A percentile compares a stretch with the other conserved stretches of the same genome.
These are phyloP conservation scores for Zaprionus inermis DNA, from an alignment of 1,140 invertebrate genomes.

Conservation along the genomic window DNA sequence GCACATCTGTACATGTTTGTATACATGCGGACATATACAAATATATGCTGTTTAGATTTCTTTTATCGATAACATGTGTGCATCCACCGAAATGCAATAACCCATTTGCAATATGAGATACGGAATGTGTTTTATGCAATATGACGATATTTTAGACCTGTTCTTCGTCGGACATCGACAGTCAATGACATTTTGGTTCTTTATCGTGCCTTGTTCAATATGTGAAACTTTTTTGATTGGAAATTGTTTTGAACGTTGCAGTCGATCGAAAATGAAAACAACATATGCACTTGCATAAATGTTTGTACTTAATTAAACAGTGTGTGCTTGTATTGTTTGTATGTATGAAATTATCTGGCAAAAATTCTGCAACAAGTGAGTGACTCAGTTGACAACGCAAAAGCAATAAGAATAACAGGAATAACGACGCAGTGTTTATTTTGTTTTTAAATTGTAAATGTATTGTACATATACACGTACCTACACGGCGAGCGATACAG, in stretches of 20 bases:
- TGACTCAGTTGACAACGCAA: conserved; percentile 61
- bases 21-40: neutral
- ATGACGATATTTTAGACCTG: neutral
- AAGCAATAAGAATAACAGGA: conserved; percentile 56
- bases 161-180: neutral
- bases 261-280: conserved; percentile 46
- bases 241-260: conserved; percentile 14
- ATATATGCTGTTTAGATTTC: neutral
- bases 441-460: conserved; percentile 59
- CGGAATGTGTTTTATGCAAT: neutral
- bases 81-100: neutral
- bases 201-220: conserved; percentile 23
- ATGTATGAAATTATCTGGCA: conserved; percentile 57
- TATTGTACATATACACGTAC: conserved; percentile 17
- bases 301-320: conserved; percentile 19
- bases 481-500: conserved; percentile 20
- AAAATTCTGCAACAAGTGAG: conserved; percentile 79
- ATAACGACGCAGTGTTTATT: conserved; percentile 58
- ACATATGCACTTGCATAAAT: conserved; percentile 46
- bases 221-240: conserved; percentile 25
- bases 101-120: neutral
- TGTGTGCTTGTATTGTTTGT: conserved; percentile 6
- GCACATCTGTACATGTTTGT: neutral
- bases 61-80: neutral
- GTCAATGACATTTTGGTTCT: conserved; percentile 20